phyloP scores from a whole-genome alignment of 2,797 vertebrate species.

The Myotis pilosus region DNA sequence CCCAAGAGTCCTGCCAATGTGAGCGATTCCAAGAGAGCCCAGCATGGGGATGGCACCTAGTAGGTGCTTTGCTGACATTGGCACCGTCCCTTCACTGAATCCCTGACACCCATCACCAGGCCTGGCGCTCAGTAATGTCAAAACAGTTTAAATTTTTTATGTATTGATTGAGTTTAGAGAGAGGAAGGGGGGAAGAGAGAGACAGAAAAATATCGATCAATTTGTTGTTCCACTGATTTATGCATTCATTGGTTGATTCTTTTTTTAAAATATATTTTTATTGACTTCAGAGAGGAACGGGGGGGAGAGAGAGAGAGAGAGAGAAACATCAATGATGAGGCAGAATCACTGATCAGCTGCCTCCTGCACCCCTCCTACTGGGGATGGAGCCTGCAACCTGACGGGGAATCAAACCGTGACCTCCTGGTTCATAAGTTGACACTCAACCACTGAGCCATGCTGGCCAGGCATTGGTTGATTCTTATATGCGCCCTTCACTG shows the following conservation, averaged over 20 bases:
- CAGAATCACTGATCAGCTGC: no score
- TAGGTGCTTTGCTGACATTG: neutral
- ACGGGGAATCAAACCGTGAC: no score
- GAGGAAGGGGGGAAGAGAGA: neutral
- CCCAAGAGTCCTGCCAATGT: neutral
- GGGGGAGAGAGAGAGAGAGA: no score
- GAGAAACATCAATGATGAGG: no score
- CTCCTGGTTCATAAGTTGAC: no score
- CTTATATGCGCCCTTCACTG: neutral
- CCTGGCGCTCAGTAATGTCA: neutral
- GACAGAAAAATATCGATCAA: neutral
- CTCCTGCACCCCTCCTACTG: no score
- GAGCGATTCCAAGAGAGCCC: neutral
- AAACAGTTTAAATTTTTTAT: neutral
- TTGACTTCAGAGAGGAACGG: no score
- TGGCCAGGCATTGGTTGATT: no score
- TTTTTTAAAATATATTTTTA: no score
- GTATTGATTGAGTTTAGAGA: neutral
- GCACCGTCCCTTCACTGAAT: neutral
- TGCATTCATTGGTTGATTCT: neutral
- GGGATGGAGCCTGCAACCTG: no score
- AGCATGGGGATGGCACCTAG: neutral
- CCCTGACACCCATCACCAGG: neutral
- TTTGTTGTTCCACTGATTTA: neutral
- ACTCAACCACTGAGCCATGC: no score